phyloP scores from a whole-genome alignment of 2,888 invertebrate species.

The Carcina quercana region DNA sequence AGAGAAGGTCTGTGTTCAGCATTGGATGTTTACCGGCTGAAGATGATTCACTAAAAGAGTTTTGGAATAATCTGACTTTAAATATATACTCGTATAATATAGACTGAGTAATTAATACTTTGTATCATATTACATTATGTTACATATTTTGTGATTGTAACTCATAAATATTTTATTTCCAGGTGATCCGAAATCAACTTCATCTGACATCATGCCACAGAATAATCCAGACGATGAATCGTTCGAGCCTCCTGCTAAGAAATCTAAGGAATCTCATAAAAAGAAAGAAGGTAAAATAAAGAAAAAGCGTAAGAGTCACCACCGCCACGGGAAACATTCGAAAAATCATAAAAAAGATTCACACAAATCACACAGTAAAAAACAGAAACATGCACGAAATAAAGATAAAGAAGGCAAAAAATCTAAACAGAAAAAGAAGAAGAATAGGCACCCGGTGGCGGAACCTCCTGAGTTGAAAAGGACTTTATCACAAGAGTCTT shows the following conservation, averaged over 20 bases:
- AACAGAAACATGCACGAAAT: conserved; percentile 49
- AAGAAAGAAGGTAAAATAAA: conserved; percentile 52
- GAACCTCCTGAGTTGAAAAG: conserved; percentile 33
- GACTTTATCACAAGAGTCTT: conserved; percentile 41
- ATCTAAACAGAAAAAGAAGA: conserved; percentile 65
- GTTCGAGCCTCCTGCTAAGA: conserved; percentile 27
- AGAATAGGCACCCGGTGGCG: conserved; percentile 45
- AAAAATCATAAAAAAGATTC: conserved; percentile 54
- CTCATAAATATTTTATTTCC: conserved; percentile 16
- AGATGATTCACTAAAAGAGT: too few species aligned
- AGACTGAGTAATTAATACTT: too few species aligned
- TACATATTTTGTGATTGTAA: too few species aligned
- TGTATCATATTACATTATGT: too few species aligned
- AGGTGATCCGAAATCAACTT: conserved; percentile 51
- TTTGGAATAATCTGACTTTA: too few species aligned
- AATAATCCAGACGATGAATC: conserved; percentile 21
- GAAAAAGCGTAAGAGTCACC: conserved; percentile 62
- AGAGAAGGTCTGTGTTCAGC: too few species aligned
- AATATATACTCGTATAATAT: too few species aligned
- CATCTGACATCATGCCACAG: conserved; percentile 32
- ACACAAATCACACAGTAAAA: conserved; percentile 49
- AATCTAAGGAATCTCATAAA: conserved; percentile 57
- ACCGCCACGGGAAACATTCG: conserved; percentile 65
- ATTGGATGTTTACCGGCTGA: too few species aligned
- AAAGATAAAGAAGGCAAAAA: conserved; percentile 64